Conservation (phyloP, 2,113 vertebrate genomes). For the Callipepla californica region DNA sequence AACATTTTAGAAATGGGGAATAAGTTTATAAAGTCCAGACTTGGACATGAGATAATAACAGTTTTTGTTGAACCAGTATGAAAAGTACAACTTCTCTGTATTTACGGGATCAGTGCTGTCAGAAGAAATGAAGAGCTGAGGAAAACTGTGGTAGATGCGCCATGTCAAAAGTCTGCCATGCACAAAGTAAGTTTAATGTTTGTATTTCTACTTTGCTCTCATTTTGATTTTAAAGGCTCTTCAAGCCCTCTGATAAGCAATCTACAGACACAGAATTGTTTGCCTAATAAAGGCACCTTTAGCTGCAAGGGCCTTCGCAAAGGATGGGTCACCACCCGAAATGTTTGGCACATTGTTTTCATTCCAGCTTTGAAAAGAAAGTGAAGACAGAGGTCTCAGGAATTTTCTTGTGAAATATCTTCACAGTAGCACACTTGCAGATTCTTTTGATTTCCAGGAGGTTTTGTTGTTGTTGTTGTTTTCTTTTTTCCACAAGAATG, state of each 20-base stretch:
- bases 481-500: neutral
- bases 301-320: neutral
- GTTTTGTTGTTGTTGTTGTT: neutral
- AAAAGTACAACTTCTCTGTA: neutral
- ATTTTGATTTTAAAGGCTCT: neutral
- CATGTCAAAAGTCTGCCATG: neutral
- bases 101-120: neutral
- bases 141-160: neutral
- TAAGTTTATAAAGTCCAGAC: too few relatives aligned
- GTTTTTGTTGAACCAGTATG: neutral
- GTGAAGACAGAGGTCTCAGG: neutral
- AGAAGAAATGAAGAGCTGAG: neutral
- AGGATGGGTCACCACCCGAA: neutral
- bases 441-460: neutral
- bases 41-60: too few relatives aligned
- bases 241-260: neutral
- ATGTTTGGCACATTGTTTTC: neutral
- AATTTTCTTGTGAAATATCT: neutral
- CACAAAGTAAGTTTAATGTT: neutral
- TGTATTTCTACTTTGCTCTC: neutral
- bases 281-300: neutral
- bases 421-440: neutral
- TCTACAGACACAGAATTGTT: neutral
- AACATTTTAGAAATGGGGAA: neutral
- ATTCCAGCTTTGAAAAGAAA: neutral